These are phyloP conservation scores for Muscina levida DNA, from an alignment of 2,888 invertebrate species.

Conservation along the genomic window DNA sequence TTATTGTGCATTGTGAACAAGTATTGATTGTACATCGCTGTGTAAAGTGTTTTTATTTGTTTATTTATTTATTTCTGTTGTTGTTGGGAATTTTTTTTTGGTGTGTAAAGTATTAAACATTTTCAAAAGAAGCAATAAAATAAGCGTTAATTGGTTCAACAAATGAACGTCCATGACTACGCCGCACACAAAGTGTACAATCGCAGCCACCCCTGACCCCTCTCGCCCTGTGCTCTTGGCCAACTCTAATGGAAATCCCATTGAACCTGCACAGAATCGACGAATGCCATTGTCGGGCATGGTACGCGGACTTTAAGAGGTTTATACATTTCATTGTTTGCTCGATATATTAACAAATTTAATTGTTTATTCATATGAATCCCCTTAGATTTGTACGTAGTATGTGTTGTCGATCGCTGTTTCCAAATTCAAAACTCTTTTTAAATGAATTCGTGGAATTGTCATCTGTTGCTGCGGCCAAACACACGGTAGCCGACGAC, in stretches of 20 bases:
- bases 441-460: slow-evolving; percentile 49
- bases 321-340: slow-evolving; percentile 55
- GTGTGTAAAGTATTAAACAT: slow-evolving; percentile 19
- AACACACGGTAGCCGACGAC: not conserved
- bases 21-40: not conserved
- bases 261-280: slow-evolving; percentile 3
- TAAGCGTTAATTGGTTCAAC: slow-evolving; percentile 69
- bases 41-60: slow-evolving; percentile 1
- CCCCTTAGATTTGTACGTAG: not conserved
- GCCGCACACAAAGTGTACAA: not conserved
- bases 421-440: slow-evolving; percentile 50
- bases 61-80: too few species aligned
- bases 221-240: slow-evolving; percentile 37
- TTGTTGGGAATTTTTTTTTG: not conserved
- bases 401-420: slow-evolving; percentile 33
- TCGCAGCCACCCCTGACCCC: slow-evolving; percentile 38
- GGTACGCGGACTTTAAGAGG: too few species aligned
- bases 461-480: slow-evolving; percentile 24
- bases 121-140: slow-evolving; percentile 66
- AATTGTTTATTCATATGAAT: slow-evolving; percentile 49
- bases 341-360: slow-evolving; percentile 64
- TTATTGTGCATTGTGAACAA: slow-evolving; percentile 13
- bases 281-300: slow-evolving; percentile 22
- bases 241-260: slow-evolving; percentile 27
- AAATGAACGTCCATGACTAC: slow-evolving; percentile 50